Evolutionary conservation across 2,113 vertebrate genomes (phyloP).

Genomic region (Tenebrosternarchus preto): DNA sequence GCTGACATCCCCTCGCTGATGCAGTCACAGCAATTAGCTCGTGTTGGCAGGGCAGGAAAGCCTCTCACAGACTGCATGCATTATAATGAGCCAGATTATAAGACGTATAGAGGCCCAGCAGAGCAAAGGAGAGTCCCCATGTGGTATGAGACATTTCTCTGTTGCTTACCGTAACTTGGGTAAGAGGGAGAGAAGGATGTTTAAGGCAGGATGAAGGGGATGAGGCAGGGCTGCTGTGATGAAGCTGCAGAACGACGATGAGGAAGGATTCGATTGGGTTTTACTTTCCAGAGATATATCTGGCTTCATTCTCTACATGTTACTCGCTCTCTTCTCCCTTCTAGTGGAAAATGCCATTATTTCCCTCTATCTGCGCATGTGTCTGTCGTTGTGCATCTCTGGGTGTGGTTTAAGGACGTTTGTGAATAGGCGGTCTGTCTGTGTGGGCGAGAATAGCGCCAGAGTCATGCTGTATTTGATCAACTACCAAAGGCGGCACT

Average conservation of each 20-base stretch:
- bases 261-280: neutral
- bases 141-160: too few relatives aligned
- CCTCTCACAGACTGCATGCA: too few relatives aligned
- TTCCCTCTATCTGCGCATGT: neutral
- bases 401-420: neutral
- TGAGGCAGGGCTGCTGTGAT: too few relatives aligned
- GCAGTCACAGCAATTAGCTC: neutral
- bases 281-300: neutral
- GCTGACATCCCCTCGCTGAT: neutral
- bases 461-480: too few relatives aligned
- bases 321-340: neutral
- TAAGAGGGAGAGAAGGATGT: too few relatives aligned
- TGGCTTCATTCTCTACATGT: neutral
- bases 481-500: too few relatives aligned
- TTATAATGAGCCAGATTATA: too few relatives aligned
- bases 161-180: too few relatives aligned
- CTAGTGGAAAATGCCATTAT: neutral
- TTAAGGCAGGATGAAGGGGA: too few relatives aligned
- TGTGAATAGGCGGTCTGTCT: neutral
- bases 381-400: slow-evolving; percentile 13
- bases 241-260: neutral
- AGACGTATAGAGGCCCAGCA: too few relatives aligned
- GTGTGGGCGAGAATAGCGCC: neutral
- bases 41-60: too few relatives aligned
- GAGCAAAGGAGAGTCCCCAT: too few relatives aligned